Percentiles rank a stretch among this genome's conserved stretches.
Conservation (phyloP, 2,797 vertebrate species). For the Hydrophis major region DNA sequence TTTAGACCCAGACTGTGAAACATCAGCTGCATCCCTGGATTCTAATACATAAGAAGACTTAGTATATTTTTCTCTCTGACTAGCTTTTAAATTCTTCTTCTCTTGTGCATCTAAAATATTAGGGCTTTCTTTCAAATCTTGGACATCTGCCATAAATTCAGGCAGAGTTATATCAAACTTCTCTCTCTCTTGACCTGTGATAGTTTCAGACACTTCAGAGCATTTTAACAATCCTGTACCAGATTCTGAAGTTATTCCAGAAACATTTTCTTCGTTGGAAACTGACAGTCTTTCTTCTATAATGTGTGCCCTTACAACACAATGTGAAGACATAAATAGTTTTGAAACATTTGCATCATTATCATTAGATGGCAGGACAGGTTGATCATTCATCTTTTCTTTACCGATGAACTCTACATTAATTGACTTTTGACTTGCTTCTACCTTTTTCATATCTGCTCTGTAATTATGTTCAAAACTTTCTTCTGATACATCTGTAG, state of each 20-base stretch:
- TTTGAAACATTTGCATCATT: not conserved
- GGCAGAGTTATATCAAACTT: not conserved
- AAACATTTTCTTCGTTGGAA: not conserved
- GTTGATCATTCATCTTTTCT: not conserved
- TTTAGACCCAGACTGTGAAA: not conserved
- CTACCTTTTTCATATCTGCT: conserved; percentile 3
- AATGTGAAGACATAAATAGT: not conserved
- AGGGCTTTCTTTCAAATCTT: conserved; percentile 17
- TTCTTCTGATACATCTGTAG: not conserved
- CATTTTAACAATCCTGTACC: conserved; percentile 14
- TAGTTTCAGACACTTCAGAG: not conserved
- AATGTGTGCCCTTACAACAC: not conserved
- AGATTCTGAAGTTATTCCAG: conserved; percentile 19
- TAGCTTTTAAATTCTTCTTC: not conserved
- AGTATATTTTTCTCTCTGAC: not conserved
- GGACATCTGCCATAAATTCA: conserved; percentile 30
- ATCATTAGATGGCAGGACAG: not conserved
- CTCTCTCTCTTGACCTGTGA: not conserved
- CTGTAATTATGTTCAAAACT: not conserved
- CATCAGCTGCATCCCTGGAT: not conserved
- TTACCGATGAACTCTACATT: not conserved
- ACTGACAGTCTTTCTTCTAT: not conserved
- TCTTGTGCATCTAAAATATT: not conserved
- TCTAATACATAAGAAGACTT: not conserved
- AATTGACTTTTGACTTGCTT: conserved; percentile 29